A percentile compares a stretch with the other conserved stretches of the same genome.
phyloP scores from a whole-genome alignment of 35 echinoderm and acorn worm genomes.

The Heliocidaris tuberculata region DNA sequence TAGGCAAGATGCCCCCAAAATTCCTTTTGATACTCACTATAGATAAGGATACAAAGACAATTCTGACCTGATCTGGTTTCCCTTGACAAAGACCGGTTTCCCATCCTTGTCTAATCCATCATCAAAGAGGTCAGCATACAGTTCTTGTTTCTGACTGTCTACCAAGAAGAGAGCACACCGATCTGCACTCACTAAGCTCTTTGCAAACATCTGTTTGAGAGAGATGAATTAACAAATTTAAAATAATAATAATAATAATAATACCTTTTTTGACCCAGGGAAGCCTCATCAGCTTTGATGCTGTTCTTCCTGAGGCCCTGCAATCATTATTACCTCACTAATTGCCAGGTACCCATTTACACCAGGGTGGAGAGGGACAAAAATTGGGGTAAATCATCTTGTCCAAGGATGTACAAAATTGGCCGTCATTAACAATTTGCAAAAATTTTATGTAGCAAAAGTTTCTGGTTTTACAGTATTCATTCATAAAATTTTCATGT shows the following conservation, averaged over 20 bases:
- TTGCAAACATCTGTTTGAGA: constrained; percentile 86
- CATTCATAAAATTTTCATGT: no score
- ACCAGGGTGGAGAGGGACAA: no score
- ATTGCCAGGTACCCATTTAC: no score
- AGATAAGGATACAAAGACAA: background rate
- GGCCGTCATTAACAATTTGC: no score
- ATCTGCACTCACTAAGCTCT: constrained; percentile 88
- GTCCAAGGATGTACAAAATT: no score
- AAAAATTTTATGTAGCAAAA: no score
- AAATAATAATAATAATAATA: background rate
- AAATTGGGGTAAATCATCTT: no score
- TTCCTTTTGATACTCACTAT: no score
- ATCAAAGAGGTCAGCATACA: constrained; percentile 98
- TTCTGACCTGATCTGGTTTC: constrained; percentile 85
- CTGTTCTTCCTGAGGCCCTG: background rate
- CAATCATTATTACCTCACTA: no score
- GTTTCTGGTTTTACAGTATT: no score
- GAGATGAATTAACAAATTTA: background rate
- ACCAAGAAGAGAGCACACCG: constrained; percentile 89
- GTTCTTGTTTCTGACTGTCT: constrained; percentile 68
- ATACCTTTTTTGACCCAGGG: background rate
- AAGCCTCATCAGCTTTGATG: no score
- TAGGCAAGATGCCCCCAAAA: no score
- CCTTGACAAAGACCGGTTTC: constrained; percentile 85
- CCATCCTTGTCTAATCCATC: constrained; percentile 77